Conservation (phyloP, 2,888 invertebrate species). For the Tipula vernalis region DNA sequence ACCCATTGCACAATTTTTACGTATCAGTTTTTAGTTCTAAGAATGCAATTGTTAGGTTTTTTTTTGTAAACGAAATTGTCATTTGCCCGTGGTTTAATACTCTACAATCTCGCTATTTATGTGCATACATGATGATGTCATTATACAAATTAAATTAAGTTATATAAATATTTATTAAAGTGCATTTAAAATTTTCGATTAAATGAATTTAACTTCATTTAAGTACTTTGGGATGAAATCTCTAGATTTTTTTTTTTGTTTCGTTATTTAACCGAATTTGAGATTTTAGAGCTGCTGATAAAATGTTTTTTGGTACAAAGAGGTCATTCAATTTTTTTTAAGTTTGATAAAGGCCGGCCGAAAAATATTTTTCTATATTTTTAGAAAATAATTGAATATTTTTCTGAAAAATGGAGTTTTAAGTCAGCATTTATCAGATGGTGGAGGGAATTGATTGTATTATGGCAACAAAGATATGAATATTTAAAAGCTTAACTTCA, state of each 20-base stretch:
- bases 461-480: neutral
- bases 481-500: neutral
- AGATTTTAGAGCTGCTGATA: neutral
- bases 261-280: neutral
- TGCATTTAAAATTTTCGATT: neutral
- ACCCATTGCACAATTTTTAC: neutral
- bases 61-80: neutral
- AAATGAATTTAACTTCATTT: neutral
- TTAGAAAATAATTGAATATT: neutral
- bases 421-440: neutral
- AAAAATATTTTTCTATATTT: neutral
- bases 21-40: no score
- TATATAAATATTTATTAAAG: neutral
- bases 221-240: neutral
- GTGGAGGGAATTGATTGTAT: neutral
- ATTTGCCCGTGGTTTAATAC: neutral
- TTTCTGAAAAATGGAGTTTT: neutral
- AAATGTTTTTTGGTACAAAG: neutral
- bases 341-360: neutral
- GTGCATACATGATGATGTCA: neutral
- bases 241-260: neutral
- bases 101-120: neutral
- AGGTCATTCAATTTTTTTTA: neutral
- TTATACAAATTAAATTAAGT: neutral
- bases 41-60: no score